Percentiles rank a stretch among this genome's conserved stretches.
phyloP scores from a whole-genome alignment of 2,888 invertebrate genomes.

The Sinohyriopsis cumingii region DNA sequence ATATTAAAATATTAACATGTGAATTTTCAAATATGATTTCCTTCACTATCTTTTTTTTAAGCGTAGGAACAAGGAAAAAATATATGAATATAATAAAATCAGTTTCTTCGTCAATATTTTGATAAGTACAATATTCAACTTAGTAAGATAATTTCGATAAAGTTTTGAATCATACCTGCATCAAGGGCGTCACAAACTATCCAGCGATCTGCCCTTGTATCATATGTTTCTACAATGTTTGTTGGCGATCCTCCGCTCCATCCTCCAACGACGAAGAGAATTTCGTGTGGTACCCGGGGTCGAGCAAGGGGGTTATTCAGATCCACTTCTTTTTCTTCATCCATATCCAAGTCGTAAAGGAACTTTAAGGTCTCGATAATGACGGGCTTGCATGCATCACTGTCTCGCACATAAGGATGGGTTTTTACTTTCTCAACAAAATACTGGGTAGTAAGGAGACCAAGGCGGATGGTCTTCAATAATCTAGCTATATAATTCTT shows the following conservation, averaged over 20 bases:
- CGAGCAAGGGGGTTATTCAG: constrained; percentile 77
- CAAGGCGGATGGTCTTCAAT: constrained; percentile 65
- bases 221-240: constrained; percentile 74
- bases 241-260: constrained; percentile 86
- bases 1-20: no score
- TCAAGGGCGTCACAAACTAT: constrained; percentile 58
- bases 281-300: constrained; percentile 79
- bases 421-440: constrained; percentile 86
- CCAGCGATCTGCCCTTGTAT: constrained; percentile 71
- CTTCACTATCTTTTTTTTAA: no score
- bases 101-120: no score
- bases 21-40: no score
- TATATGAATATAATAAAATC: no score
- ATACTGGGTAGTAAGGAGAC: constrained; percentile 87
- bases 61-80: no score
- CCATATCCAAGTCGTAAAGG: constrained; percentile 92
- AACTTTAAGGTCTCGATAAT: constrained; percentile 93
- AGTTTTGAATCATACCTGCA: constrained; percentile 36
- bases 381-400: constrained; percentile 86
- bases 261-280: constrained; percentile 75
- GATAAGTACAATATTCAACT: no score
- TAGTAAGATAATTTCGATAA: no score
- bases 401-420: constrained; percentile 85
- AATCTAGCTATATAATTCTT: constrained; percentile 82
- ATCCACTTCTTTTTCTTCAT: constrained; percentile 79